Conservation (phyloP, 1,140 invertebrate genomes). For the Hycleus phaleratus region DNA sequence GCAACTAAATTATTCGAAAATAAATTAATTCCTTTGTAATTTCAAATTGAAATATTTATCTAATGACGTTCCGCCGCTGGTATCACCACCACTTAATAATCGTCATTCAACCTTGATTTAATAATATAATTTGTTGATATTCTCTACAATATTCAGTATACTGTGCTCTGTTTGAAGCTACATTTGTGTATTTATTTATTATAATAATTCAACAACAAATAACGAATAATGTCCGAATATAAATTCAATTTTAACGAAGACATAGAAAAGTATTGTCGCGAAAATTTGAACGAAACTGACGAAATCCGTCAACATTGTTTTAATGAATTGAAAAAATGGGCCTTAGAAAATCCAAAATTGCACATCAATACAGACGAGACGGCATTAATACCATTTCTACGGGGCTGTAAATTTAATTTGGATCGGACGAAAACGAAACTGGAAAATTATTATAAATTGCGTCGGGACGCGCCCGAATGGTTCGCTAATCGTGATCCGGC, state of each 20-base stretch:
- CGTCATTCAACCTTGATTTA: not conserved
- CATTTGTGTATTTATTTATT: too few species aligned
- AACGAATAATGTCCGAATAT: not conserved
- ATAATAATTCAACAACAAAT: not conserved
- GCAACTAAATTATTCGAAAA: too few species aligned
- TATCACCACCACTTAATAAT: not conserved
- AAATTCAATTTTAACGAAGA: constrained; percentile 4
- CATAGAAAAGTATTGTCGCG: constrained; percentile 5
- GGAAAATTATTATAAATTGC: constrained; percentile 50
- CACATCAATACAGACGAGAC: not conserved
- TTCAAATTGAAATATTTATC: not conserved
- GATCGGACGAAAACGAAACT: constrained; percentile 51
- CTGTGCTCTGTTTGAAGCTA: too few species aligned
- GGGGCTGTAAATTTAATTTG: constrained; percentile 53
- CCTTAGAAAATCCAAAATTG: constrained; percentile 1
- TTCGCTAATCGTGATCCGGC: constrained; percentile 52
- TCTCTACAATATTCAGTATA: not conserved
- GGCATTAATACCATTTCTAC: constrained; percentile 47
- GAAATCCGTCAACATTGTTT: constrained; percentile 16
- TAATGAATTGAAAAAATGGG: constrained; percentile 23
- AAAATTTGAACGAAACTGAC: constrained; percentile 24
- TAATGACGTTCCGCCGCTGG: not conserved
- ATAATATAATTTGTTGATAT: not conserved
- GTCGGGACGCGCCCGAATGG: constrained; percentile 49
- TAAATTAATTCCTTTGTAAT: not conserved